Evolutionary conservation across 2,797 vertebrate genomes (phyloP), one percentile per base, ranked within the genome.

Genomic region (Oryzias sinensis): DNA sequence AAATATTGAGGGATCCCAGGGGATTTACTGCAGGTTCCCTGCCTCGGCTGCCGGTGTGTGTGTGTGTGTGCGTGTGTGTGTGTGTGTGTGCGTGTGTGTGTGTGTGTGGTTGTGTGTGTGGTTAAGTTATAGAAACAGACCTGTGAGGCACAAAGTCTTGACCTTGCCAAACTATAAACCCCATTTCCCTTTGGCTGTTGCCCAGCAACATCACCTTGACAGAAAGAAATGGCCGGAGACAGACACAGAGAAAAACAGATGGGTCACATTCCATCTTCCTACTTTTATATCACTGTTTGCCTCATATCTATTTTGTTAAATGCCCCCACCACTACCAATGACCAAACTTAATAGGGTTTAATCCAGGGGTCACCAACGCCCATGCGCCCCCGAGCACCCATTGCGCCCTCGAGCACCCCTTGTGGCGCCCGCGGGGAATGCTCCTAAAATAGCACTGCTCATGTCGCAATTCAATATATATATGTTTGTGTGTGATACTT

Each of bases 201-300:
- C 85, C 77, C 70, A 48, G 85, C 85, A 89, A 87, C 87, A 58
- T 84, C 75, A 77, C 78, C 80, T 80, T 72, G 76, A 79, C 72
- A 65, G 77, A 14, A 6, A 74, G 61, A 68, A 67, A 45, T 43
- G 69, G 72, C 15, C 55, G 16, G 17, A 62, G 49, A 49, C 57
- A 60, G 42, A 52, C 49, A 55, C 48, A 51, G 66, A 78, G 65
- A 60, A 68, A 68, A 71, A 53, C 55, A 61, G 71, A 61, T 37
- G 5, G 53, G 65, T 55, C 68, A 65, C 63, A 55, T 1, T 7
- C 55, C 7, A 29, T 49, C 49, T 60, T 42, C 59, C 67, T 61
- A 18, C 68, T 25, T 58, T 71, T 45, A 44, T 51, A 65, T 45
- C 54, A 49, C 25, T 43, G 18, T 58, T 25, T 62, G 46, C 63